Conservation (phyloP, 2,888 invertebrate species). For the Pyrochroa serraticornis region DNA sequence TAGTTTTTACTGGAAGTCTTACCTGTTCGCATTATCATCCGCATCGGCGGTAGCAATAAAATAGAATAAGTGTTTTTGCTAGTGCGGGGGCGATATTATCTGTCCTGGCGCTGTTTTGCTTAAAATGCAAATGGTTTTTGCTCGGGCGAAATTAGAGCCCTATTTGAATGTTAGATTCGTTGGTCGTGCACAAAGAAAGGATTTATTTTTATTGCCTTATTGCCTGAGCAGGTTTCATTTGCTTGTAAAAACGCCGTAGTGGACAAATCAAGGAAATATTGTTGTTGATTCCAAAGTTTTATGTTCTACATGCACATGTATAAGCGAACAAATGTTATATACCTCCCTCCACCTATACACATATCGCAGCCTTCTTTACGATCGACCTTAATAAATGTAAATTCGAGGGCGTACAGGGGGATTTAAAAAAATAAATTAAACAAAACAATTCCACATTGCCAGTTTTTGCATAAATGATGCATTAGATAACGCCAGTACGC, state of each 20-base stretch:
- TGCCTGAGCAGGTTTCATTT: conserved; percentile 34
- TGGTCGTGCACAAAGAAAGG: conserved; percentile 20
- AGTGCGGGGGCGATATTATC: conserved; percentile 19
- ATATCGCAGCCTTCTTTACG: background rate
- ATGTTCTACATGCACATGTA: conserved; percentile 25
- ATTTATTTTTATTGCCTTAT: conserved; percentile 36
- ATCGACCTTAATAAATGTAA: background rate
- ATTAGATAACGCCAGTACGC: no score
- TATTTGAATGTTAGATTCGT: conserved; percentile 28
- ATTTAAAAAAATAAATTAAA: no score
- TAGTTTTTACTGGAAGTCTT: no score
- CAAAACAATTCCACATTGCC: no score
- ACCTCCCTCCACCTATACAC: no score
- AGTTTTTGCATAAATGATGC: no score
- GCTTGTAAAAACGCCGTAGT: conserved; percentile 23
- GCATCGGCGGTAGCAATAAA: no score
- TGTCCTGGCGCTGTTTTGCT: conserved; percentile 14
- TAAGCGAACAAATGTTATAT: conserved; percentile 20
- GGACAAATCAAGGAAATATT: conserved; percentile 22
- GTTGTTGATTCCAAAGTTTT: conserved; percentile 1
- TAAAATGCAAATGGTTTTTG: conserved; percentile 30
- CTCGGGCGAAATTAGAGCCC: conserved; percentile 26
- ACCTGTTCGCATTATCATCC: no score
- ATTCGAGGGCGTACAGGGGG: background rate
- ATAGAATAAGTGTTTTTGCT: no score